Percentiles rank a stretch among this genome's conserved stretches.
Conservation (phyloP, 1,140 invertebrate species). For the Drosophila tristis region DNA sequence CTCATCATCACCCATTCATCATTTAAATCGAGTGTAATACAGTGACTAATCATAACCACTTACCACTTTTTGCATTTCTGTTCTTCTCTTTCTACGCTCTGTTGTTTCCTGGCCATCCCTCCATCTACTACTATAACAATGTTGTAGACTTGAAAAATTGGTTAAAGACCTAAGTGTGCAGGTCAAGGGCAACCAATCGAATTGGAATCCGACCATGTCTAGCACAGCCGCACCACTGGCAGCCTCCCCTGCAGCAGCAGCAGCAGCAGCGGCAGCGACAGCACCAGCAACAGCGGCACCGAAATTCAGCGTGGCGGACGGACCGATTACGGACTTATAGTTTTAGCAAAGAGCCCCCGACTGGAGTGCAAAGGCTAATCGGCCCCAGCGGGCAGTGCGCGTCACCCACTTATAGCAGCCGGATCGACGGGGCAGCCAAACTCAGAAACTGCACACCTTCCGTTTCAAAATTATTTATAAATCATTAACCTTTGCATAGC, state of each 20-base stretch:
- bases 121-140: slow-evolving; percentile 18
- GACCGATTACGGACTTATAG: slow-evolving; percentile 83
- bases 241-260: no score
- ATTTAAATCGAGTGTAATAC: slow-evolving; percentile 5
- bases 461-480: slow-evolving; percentile 72
- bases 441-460: slow-evolving; percentile 52
- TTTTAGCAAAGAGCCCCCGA: slow-evolving; percentile 65
- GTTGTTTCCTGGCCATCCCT: slow-evolving; percentile 2
- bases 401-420: slow-evolving; percentile 71
- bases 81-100: slow-evolving; percentile 55
- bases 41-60: slow-evolving; percentile 63
- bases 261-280: background rate
- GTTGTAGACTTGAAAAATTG: slow-evolving; percentile 82
- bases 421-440: slow-evolving; percentile 18
- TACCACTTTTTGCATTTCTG: slow-evolving; percentile 65
- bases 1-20: slow-evolving; percentile 4
- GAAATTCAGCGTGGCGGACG: slow-evolving; percentile 69
- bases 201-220: slow-evolving; percentile 33
- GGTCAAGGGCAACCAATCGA: slow-evolving; percentile 47
- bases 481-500: slow-evolving; percentile 61
- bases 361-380: slow-evolving; percentile 1
- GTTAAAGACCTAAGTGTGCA: slow-evolving; percentile 75
- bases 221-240: background rate
- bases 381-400: slow-evolving; percentile 28
- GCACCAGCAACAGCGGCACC: slow-evolving; percentile 15